Conservation (phyloP, 2,113 vertebrate species). For the Heptranchias perlo region DNA sequence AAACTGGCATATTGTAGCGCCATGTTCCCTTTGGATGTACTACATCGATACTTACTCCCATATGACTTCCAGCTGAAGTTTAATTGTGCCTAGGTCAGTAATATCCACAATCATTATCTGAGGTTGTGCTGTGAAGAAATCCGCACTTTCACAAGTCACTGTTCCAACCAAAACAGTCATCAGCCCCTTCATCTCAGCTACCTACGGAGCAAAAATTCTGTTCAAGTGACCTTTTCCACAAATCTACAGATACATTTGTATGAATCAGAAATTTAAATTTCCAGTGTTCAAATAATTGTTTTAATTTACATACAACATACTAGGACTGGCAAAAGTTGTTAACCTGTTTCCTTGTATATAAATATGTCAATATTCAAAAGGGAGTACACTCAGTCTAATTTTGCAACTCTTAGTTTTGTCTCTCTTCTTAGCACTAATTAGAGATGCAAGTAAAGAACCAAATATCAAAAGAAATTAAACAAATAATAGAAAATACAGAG, state of each 20-base stretch:
- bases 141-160: slow-evolving; percentile 74
- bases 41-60: slow-evolving; percentile 76
- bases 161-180: slow-evolving; percentile 76
- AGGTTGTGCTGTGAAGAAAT: slow-evolving; percentile 78
- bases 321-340: neutral
- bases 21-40: neutral
- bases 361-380: neutral
- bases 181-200: slow-evolving; percentile 81
- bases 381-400: neutral
- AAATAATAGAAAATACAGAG: neutral
- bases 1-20: neutral
- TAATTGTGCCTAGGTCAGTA: slow-evolving; percentile 92
- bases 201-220: slow-evolving; percentile 54
- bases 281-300: neutral
- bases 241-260: neutral
- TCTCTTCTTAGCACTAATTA: neutral
- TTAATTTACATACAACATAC: neutral
- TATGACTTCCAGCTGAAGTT: slow-evolving; percentile 83
- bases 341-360: neutral
- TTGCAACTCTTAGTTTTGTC: neutral
- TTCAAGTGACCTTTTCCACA: neutral
- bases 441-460: neutral
- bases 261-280: neutral
- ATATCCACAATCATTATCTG: slow-evolving; percentile 86
- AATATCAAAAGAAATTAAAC: neutral